Evolutionary conservation across 1,140 invertebrate species (phyloP), one percentile per base, ranked within the genome.

Genomic region (Fopius arisanus): DNA sequence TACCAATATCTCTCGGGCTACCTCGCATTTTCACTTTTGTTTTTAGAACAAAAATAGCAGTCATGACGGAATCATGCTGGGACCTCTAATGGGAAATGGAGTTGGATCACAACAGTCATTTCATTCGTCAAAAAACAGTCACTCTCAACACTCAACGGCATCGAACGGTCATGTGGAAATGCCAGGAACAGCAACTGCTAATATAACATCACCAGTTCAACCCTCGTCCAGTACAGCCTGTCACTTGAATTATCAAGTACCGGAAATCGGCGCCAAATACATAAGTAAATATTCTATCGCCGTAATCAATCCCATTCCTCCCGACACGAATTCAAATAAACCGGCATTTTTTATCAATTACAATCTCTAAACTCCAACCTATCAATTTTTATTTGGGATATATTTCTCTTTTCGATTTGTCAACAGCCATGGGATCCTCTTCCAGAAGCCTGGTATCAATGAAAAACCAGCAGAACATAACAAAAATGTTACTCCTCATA

Each of bases 401-500:
- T n/a, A n/a, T n/a, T n/a, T n/a, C n/a, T 48, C 7, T 37, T 6
- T 37, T 72, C 33, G 33, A 5, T 48, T 48, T 7, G 4, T 12
- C n/a, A 4, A 0, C 81, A 89, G 89, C 88, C 72, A 77, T 87
- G 14, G 80, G 80, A 28, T 79, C 87, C 2, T 89, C 88, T 0
- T 86, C 82, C 14, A 79, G 81, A 29, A 90, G 86, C 76, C 78
- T 86, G 12, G 84, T 85, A 2, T 89, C 88, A 0, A 88, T 82
- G n/a, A 84, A 87, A 66, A 90, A 88, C 67, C 89, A 90, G 73
- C 88, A 89, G 59, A 90, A 82, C 71, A 90, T 90, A 23, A 90
- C 90, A 0, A 90, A 90, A 78, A 90, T 90, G 89, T 78, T 91
- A 0, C 79, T 91, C 3, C 82, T 90, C 1, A 90, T 90, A 26